Base-by-base conservation (phyloP, 2,888 invertebrate species). In the Pyralis farinalis region DNA sequence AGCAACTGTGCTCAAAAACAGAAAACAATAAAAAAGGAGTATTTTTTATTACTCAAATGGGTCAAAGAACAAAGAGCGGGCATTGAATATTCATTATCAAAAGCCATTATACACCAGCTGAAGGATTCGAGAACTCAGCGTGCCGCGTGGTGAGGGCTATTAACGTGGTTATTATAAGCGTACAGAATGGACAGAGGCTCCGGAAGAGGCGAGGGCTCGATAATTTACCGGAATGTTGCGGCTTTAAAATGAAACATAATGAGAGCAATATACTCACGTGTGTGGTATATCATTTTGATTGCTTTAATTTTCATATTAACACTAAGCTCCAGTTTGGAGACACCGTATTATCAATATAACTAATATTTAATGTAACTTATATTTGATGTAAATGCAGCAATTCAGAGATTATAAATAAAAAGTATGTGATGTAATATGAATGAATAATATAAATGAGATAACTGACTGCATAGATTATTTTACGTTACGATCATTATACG, bases 81-180 rank as follows among this genome's bases (percentile, higher is more conserved):
- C 58, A 61, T 66, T 67, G 55, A 74, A 70, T 72, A 66, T 72
- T 65, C 58, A 73, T 70, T 70, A 68, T 59, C 57, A 53, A 63
- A 63, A 50, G 43, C 53, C 53, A 55, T 62, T 60, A 67, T 67
- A 16, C n/a, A n/a, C 16, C 4, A 70, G 61, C 50, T 44, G 46
- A 65, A 57, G 57, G 55, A 60, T 69, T 68, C 57, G 51, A 68
- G 63, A 58, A 59, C 58, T 46, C 52, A 58, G 54, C 65, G 66
- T 68, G 64, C 63, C 56, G 48, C 43, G 48, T 49, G 58, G 55
- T 60, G 58, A 63, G 63, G 63, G 59, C 56, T 48, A 68, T 70
- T 73, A 68, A 60, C 58, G 55, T 55, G 51, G 46, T 16, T 16
- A n/a, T 47, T 58, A 51, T 56, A 58, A 58, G 51, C 53, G 45